phyloP scores from a whole-genome alignment of 30 jellyfish, hydroid and myxozoan species.

The Aurelia sp. region DNA sequence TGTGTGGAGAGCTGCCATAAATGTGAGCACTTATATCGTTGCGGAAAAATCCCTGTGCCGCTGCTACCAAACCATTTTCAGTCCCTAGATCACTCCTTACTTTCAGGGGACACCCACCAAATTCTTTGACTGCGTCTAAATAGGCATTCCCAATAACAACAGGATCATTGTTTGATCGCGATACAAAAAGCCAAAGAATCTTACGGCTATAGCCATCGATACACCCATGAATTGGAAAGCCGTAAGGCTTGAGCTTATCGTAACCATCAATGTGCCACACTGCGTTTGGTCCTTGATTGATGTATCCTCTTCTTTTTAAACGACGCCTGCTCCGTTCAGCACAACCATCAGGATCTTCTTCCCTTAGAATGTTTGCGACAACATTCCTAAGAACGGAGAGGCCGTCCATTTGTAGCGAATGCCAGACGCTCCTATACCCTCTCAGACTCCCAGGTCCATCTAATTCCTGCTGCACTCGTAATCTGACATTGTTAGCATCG shows the following conservation, averaged over 20 bases:
- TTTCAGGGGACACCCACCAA: not conserved
- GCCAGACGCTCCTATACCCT: conserved; percentile 49
- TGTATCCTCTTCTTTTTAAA: no score
- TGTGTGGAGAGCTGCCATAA: no score
- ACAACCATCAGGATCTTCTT: conserved; percentile 45
- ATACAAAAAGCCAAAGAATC: no score
- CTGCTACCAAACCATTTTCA: conserved; percentile 71
- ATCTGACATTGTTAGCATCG: not conserved
- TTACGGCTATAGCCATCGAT: not conserved
- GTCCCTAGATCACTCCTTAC: conserved; percentile 4
- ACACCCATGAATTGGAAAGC: no score
- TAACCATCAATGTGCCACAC: not conserved
- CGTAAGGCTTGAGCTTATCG: not conserved
- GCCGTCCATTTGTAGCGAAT: conserved; percentile 49
- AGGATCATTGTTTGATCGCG: conserved; percentile 1
- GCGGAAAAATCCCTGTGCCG: conserved; percentile 58
- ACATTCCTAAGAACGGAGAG: conserved; percentile 34
- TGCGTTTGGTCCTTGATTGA: not conserved
- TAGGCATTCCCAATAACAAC: not conserved
- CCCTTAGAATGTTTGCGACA: conserved; percentile 4
- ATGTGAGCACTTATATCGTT: conserved; percentile 54
- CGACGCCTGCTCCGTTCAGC: not conserved
- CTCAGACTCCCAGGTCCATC: conserved; percentile 39
- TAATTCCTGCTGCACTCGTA: conserved; percentile 4
- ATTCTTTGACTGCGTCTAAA: not conserved